Evolutionary conservation across 2,113 vertebrate genomes (phyloP).

Genomic region (Garra rufa): DNA sequence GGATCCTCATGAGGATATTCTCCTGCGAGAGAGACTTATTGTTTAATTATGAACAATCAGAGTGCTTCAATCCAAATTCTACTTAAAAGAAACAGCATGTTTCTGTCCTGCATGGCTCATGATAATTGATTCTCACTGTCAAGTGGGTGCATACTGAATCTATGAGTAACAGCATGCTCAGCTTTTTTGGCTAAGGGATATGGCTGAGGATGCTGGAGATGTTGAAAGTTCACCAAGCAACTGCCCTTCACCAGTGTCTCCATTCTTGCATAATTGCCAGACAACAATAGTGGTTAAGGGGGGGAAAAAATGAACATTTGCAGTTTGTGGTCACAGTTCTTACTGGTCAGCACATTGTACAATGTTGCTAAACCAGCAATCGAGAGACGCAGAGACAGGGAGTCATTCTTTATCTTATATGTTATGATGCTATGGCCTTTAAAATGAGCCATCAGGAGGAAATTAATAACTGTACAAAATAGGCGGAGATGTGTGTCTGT

Average conservation of each 20-base stretch:
- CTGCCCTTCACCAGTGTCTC: not conserved
- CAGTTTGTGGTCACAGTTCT: not conserved
- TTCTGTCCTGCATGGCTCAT: constrained; percentile 19
- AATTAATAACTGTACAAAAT: not conserved
- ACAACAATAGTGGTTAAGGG: constrained; percentile 22
- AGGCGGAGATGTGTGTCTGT: not conserved
- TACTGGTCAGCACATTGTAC: constrained; percentile 13
- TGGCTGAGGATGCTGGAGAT: not conserved
- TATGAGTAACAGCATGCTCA: constrained; percentile 20
- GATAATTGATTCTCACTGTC: constrained; percentile 23
- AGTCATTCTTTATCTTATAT: not conserved
- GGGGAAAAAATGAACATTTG: not conserved
- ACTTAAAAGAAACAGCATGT: not conserved
- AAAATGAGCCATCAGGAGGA: constrained; percentile 1
- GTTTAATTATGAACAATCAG: not conserved
- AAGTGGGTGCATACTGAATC: not conserved
- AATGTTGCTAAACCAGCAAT: constrained; percentile 7
- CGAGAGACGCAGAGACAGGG: not conserved
- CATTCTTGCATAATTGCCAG: not conserved
- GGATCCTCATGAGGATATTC: constrained; percentile 94
- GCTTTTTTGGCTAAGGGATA: constrained; percentile 11
- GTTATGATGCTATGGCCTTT: constrained; percentile 17
- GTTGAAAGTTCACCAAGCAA: not conserved
- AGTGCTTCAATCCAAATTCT: not conserved
- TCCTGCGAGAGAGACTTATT: constrained; percentile 75